phyloP scores from a whole-genome alignment of 1,140 invertebrate species.

The honey bee (Apis mellifera) region Amel_HAv3.1 CM009936.2:13335001-13335500 shows the following conservation, averaged over 20 bases:
- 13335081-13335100: constrained; percentile 13
- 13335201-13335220: constrained; percentile 51
- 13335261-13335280: constrained; percentile 72
- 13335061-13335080: constrained; percentile 8
- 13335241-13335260: constrained; percentile 74
- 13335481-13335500: constrained; percentile 59
- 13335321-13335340: background rate
- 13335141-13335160: background rate
- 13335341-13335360: background rate
- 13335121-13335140: background rate
- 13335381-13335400: constrained; percentile 37
- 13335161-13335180: background rate
- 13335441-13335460: background rate
- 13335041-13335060: background rate
- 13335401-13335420: constrained; percentile 61
- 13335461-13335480: constrained; percentile 58
- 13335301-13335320: constrained; percentile 1
- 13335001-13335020: background rate
- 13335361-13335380: background rate
- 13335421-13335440: constrained; percentile 57
- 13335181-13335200: constrained; percentile 41
- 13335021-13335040: background rate
- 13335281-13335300: constrained; percentile 62
- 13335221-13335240: constrained; percentile 64
- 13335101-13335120: constrained; percentile 7